These are phyloP conservation scores for Trogon melanurus DNA, from an alignment of 2,113 vertebrate genomes.

Conservation along the genomic window DNA sequence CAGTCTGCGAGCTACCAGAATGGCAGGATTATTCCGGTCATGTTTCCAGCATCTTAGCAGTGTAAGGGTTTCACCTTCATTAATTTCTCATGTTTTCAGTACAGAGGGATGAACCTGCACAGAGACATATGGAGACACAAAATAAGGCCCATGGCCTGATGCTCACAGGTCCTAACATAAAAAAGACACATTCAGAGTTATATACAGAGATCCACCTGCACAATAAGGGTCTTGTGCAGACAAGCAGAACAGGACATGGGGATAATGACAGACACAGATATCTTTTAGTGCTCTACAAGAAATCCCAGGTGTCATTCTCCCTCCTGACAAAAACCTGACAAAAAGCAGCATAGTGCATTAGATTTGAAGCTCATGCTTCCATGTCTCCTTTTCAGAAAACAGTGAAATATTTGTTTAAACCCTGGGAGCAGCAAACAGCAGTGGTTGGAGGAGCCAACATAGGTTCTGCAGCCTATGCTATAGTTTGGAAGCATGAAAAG, in stretches of 20 bases:
- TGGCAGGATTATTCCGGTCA: background rate
- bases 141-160: background rate
- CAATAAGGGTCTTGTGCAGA: background rate
- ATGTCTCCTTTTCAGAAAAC: background rate
- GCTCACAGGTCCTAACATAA: background rate
- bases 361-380: background rate
- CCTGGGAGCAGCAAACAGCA: background rate
- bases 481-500: background rate
- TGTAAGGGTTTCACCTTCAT: background rate
- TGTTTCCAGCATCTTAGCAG: background rate
- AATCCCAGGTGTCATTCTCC: background rate
- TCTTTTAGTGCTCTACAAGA: background rate
- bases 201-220: background rate
- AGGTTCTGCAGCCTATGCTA: background rate
- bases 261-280: background rate
- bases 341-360: background rate
- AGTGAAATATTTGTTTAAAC: background rate
- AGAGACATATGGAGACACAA: background rate
- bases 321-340: background rate
- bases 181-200: background rate
- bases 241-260: background rate
- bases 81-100: background rate
- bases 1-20: background rate
- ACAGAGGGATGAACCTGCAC: background rate
- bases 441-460: accelerated